Evolutionary conservation across 2,888 invertebrate species (phyloP).

Genomic region (Ophion ellenae): DNA sequence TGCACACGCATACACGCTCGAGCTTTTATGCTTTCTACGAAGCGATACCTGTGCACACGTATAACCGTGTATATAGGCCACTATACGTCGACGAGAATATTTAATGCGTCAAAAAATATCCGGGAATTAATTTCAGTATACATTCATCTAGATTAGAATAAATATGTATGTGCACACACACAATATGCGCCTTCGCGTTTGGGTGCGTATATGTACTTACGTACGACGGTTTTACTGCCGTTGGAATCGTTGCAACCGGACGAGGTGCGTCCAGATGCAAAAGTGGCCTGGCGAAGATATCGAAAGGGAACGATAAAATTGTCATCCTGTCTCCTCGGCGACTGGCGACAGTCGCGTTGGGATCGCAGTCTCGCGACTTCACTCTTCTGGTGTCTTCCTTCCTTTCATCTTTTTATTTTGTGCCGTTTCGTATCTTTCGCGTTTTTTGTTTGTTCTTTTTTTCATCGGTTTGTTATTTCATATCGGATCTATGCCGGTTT

Average conservation of each 20-base stretch:
- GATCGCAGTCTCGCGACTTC: conserved; percentile 36
- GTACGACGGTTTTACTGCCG: conserved; percentile 19
- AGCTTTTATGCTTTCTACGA: no score
- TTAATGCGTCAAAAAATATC: neutral
- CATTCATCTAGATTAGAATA: neutral
- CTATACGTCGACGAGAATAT: neutral
- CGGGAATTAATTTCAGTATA: neutral
- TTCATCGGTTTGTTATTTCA: neutral
- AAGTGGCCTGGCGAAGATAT: conserved; percentile 43
- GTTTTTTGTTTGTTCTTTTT: neutral
- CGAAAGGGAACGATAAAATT: conserved; percentile 48
- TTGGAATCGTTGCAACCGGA: conserved; percentile 53
- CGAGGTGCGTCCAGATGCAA: conserved; percentile 53
- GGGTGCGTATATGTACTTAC: neutral
- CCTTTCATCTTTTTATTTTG: neutral
- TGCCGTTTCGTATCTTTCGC: neutral
- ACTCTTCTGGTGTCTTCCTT: conserved; percentile 21
- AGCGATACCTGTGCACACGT: neutral
- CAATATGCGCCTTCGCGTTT: conserved; percentile 2
- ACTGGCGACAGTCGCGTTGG: conserved; percentile 50
- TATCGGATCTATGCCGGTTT: neutral
- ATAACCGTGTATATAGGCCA: neutral
- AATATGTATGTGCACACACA: neutral
- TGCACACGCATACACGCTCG: no score
- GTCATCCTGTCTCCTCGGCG: conserved; percentile 40